Evolutionary conservation across 2,888 invertebrate genomes (phyloP), one percentile per base, ranked within the genome.

Genomic region (Myathropa florea): DNA sequence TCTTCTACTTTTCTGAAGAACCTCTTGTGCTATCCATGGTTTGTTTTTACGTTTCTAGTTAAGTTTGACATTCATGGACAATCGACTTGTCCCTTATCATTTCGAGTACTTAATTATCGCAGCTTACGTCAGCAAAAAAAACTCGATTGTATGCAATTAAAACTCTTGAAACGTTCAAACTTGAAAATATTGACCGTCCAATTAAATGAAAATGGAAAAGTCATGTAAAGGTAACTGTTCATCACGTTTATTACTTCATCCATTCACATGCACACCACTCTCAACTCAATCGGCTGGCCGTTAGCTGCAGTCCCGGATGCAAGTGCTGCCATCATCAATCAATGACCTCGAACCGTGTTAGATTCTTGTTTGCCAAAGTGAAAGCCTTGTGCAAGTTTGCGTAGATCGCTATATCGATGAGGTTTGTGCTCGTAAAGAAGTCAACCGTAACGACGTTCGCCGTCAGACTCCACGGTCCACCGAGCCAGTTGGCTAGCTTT

Each of bases 371-470:
- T 18, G 89, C 88, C 68, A 89, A 88, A 2, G 89, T 79, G 83
- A 91, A 92, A n/a, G 91, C 91, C 80, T 92, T 92, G 68, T 91
- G 90, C 2, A 89, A 89, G 90, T 93, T 94, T 4, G 94, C 91
- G 78, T 93, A 93, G 89, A 95, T 95, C 1, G 95, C 95, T 57
- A 95, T 92, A 90, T 96, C 95, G 60, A 96, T 93, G 33, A 96
- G 93, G 90, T 96, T 96, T 60, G 95, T 96, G 21, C 94, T 95
- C 83, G 96, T 93, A 90, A 96, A 95, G 91, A 95, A 96, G 91
- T 96, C 96, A 6, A 95, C 94, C 0, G 96, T 95, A 2, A 96
- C 94, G 28, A 96, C 95, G 91, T 96, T 96, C 10, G 95, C 95
- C 73, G 94, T 94, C 14, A 93, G 92, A 61, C 95, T 93, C 96